Evolutionary conservation across 2,888 invertebrate genomes (phyloP), one percentile per base, ranked within the genome.

Genomic region (Eremobia ochroleuca): DNA sequence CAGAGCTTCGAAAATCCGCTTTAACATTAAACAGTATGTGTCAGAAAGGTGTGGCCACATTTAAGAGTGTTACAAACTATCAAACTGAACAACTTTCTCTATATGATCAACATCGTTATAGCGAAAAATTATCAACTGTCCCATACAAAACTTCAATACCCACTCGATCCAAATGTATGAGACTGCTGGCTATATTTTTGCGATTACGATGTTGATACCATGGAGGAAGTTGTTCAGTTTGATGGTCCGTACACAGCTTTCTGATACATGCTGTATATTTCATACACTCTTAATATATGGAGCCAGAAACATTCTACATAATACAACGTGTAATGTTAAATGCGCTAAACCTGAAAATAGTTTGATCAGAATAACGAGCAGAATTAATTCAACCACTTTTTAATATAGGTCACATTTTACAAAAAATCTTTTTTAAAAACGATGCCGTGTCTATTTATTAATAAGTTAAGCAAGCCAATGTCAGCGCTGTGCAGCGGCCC

Each of bases 1-100:
- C 28, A 11, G 66, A 81, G n/a, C 77, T 67, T 9, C 25, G 66
- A 55, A 72, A 77, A 76, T 55, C n/a, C 21, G 21, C 52, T 21
- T 62, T 11, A 11, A 52, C 4, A 55, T 55, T 55, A n/a, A 11
- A 55, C 52, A 11, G 11, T 9, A 52, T 0, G 25, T 2, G 9
- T 49, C 6, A 49, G 2, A 49, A 49, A 0, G 49, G 46, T 21
- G 49, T 21, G 49, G 25, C n/a, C n/a, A 52, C 4, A 52, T n/a
- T 52, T n/a, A 52, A 52, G 52, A 9, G 8, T 49, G 49, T 49
- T 21, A 49, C 21, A 21, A 25, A 3, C 52, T 9, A 9, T 52
- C 3, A 52, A 11, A 25, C n/a, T 55, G 4, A n/a, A 55, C 52
- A 55, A 11, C 52, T 52, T 25, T n/a, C 11, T 55, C 2, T 1